Base-by-base conservation (phyloP, 2,113 vertebrate genomes). In the Alces alces region DNA sequence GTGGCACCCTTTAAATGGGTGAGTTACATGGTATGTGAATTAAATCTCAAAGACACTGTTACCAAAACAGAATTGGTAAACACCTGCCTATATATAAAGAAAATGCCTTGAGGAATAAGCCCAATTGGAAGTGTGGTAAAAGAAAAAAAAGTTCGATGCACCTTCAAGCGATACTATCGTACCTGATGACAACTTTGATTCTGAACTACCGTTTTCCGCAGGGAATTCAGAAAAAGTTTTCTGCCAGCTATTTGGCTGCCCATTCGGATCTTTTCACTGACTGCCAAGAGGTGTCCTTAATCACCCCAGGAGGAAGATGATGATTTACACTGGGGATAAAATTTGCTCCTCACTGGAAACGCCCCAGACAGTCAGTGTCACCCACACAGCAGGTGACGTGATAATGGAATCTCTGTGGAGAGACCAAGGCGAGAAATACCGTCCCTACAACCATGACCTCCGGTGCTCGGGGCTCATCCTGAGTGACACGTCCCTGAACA, bases 141-240 rank as follows among this genome's bases (percentile, higher is more conserved):
- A 36, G 21, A 23, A 55, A 55, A 55, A 7, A 2, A 5, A 39
- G 23, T 15, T 14, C 1, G 33, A 10, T 15, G 21, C n/a, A 21
- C 7, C 4, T 2, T 4, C 1, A n/a, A 73, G 13, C 4, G 23
- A 12, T n/a, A 25, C 21, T 7, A 54, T 3, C 2, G 36, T 14
- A 23, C 8, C 45, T 9, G 17, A 33, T 16, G 8, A 33, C 12
- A 28, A 61, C 16, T 39, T 36, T 7, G n/a, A 52, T 19, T 89
- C 5, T 12, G 33, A 89, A 54, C 47, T 39, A 13, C 17, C 5
- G 4, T 47, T 45, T 45, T 27, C 57, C 28, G 9, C 58, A 33
- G 7, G 57, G 58, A 86, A 16, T n/a, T 13, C 28, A 50, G 85
- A 64, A 25, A 16, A 86, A 70, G 14, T 36, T 70, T 36, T 3